phyloP scores from a whole-genome alignment of 2,888 invertebrate genomes.

The Nysson spinosus region DNA sequence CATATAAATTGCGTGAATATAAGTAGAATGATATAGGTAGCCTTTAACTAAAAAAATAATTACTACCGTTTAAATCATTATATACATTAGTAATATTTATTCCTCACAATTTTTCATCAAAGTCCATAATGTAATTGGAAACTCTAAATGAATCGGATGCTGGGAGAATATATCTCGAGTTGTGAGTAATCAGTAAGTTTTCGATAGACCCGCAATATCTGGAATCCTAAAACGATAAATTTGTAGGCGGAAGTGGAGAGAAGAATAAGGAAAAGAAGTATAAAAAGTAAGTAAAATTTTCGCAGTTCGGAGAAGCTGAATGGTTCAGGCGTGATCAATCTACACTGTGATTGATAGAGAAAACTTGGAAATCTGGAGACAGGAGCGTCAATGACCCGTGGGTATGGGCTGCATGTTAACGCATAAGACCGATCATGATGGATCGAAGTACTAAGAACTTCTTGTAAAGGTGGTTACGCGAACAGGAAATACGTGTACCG shows the following conservation, averaged over 20 bases:
- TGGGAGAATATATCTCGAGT: no score
- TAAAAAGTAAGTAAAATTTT: conserved; percentile 25
- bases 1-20: no score
- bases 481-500: conserved; percentile 13
- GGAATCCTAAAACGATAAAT: not conserved
- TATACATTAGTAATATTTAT: no score
- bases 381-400: conserved; percentile 70
- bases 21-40: no score
- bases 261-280: no score
- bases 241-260: not conserved
- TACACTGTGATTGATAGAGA: conserved; percentile 61
- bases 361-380: conserved; percentile 61
- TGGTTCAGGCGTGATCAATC: conserved; percentile 44
- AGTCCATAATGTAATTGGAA: no score
- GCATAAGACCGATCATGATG: conserved; percentile 61
- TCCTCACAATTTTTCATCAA: no score
- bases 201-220: no score
- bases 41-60: no score
- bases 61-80: no score
- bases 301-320: conserved; percentile 20
- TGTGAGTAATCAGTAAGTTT: no score
- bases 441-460: conserved; percentile 53
- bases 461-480: conserved; percentile 35
- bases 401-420: conserved; percentile 29
- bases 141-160: no score